Base-by-base conservation (phyloP, 2,113 vertebrate genomes). In the Reinhardtius hippoglossoides region DNA sequence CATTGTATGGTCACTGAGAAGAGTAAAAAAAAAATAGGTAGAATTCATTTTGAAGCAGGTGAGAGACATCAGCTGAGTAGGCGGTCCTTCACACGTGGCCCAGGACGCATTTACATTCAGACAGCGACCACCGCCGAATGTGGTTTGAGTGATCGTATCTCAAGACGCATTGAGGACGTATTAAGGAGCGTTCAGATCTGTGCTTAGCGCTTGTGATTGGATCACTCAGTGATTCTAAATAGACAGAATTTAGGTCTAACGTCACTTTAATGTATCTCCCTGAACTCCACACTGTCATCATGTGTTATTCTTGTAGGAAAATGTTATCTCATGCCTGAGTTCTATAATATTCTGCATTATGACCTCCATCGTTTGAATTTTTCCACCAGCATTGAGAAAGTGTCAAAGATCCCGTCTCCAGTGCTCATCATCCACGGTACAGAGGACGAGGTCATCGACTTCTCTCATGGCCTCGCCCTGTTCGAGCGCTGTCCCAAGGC, bases 371-470 rank as follows among this genome's bases (percentile, higher is more conserved):
- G 10, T 5, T 58, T 42, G 2, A 23, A 0, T 62, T 76, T 27
- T 0, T 83, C 60, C 85, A 83, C 1, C 92, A 99, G 97, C 94
- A 99, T 99, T 0, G 97, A 99, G 92, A 99, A 99, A 92, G 97
- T 99, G 80, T 97, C 98, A 60, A 98, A 98, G 91, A 98, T 99
- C 94, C 96, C 97, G 0, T 99, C 97, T 42, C 98, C 97, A 0
- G 98, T 99, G 74, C 95, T 99, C 87, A 97, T 99, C 93, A 99
- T 99, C 89, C 98, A 99, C 1, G 98, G 98, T 86, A 99, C 98
- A 0, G 98, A 99, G 89, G 98, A 99, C 0, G 98, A 99, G 89
- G 98, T 99, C 89, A 99, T 99, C 54, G 98, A 99, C 93, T 99
- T 99, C 96, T 99, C 98, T 0, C 98, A 99, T 0, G 98, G 98